A percentile compares a stretch with the other conserved stretches of the same genome.
Conservation (phyloP, 1,140 invertebrate species). For the Marisa cornuarietis region DNA sequence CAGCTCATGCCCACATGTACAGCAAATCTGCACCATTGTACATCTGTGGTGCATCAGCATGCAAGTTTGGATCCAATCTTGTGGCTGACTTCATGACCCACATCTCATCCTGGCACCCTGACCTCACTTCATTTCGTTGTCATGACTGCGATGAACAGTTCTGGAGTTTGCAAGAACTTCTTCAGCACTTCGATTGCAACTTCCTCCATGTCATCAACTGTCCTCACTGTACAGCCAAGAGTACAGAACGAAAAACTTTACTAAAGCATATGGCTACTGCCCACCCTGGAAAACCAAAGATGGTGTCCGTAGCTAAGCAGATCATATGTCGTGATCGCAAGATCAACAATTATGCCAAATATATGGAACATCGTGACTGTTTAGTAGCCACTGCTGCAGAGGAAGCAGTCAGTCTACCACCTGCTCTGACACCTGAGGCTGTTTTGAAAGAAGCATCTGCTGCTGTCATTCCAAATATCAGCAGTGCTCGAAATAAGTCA, state of each 20-base stretch:
- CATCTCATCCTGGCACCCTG: constrained; percentile 41
- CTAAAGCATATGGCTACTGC: constrained; percentile 42
- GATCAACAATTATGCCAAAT: constrained; percentile 35
- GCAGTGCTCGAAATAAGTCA: constrained; percentile 2
- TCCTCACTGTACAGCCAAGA: constrained; percentile 50
- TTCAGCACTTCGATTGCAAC: constrained; percentile 46
- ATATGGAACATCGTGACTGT: constrained; percentile 5
- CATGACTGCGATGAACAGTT: constrained; percentile 42
- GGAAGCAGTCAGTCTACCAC: neutral
- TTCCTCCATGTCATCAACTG: constrained; percentile 50
- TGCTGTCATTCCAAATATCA: neutral
- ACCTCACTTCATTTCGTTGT: constrained; percentile 33
- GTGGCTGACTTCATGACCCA: constrained; percentile 45
- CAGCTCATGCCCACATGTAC: constrained; percentile 40
- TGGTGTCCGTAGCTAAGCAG: constrained; percentile 52
- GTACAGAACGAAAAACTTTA: constrained; percentile 41
- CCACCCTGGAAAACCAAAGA: constrained; percentile 53
- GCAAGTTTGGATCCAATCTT: constrained; percentile 47
- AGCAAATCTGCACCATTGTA: constrained; percentile 40
- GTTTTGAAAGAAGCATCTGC: neutral
- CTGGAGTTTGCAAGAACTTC: constrained; percentile 25
- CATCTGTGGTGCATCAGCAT: constrained; percentile 43
- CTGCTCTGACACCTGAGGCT: neutral
- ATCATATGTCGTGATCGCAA: constrained; percentile 50
- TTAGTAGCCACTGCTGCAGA: neutral